Evolutionary conservation across 2,888 invertebrate genomes (phyloP).

Genomic region (Himalopsyche japonica): DNA sequence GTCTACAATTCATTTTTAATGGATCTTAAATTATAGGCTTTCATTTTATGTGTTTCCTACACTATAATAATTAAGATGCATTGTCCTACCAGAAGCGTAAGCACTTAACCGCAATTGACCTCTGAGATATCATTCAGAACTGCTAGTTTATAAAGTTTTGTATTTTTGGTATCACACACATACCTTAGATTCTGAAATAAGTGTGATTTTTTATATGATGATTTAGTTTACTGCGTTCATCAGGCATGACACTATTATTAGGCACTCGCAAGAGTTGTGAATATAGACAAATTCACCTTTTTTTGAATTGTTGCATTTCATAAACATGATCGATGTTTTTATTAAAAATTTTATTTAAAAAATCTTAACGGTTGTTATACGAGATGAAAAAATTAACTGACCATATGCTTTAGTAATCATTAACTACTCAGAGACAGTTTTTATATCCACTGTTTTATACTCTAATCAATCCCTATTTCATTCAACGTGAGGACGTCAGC

Average conservation of each 20-base stretch:
- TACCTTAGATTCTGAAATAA: neutral
- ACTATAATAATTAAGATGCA: neutral
- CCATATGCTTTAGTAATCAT: too few species aligned
- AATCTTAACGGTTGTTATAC: too few species aligned
- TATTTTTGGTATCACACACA: neutral
- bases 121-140: neutral
- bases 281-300: neutral
- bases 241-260: neutral
- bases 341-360: too few species aligned
- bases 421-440: too few species aligned
- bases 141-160: neutral
- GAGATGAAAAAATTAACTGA: too few species aligned
- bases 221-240: neutral
- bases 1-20: neutral
- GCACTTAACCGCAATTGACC: neutral
- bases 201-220: neutral
- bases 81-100: neutral
- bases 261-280: neutral
- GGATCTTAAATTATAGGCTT: neutral
- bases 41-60: neutral
- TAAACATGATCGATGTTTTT: neutral
- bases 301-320: neutral
- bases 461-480: too few species aligned
- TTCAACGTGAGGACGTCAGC: too few species aligned
- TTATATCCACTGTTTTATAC: too few species aligned